These are phyloP conservation scores for Notiomystis cincta DNA, from an alignment of 2,113 vertebrate species.

Conservation along the genomic window DNA sequence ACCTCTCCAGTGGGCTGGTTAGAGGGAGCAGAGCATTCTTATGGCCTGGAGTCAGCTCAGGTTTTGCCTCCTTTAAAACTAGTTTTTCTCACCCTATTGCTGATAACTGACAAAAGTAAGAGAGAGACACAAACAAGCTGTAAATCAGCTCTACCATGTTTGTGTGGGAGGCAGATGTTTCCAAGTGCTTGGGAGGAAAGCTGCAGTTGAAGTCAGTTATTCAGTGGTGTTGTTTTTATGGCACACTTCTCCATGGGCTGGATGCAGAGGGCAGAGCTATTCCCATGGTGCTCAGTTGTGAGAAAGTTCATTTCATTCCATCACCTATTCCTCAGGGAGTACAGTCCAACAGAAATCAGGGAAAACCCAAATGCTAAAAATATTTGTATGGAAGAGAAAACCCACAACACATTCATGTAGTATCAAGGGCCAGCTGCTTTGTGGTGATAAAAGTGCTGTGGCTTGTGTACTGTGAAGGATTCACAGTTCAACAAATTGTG, in stretches of 20 bases:
- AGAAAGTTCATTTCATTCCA: neutral
- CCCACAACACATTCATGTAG: neutral
- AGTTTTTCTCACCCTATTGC: slow-evolving; percentile 9
- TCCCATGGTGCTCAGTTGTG: neutral
- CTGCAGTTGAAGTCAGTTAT: neutral
- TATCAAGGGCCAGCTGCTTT: neutral
- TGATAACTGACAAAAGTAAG: slow-evolving; percentile 3
- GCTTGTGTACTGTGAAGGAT: neutral
- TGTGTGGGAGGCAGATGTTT: slow-evolving; percentile 1
- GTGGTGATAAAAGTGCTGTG: neutral
- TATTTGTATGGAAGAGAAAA: neutral
- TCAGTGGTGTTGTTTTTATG: neutral
- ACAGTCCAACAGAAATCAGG: neutral
- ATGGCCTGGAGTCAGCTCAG: neutral
- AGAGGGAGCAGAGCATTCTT: neutral
- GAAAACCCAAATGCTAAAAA: neutral
- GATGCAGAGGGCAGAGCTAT: neutral
- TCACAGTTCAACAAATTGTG: neutral
- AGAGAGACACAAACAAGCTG: neutral
- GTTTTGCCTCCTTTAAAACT: neutral
- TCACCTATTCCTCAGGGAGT: neutral
- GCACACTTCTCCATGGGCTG: neutral
- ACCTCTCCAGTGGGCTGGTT: neutral
- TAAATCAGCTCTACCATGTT: neutral
- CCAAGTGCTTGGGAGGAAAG: neutral